Conservation (phyloP, 2,113 vertebrate species). For the Microtus ochrogaster region DNA sequence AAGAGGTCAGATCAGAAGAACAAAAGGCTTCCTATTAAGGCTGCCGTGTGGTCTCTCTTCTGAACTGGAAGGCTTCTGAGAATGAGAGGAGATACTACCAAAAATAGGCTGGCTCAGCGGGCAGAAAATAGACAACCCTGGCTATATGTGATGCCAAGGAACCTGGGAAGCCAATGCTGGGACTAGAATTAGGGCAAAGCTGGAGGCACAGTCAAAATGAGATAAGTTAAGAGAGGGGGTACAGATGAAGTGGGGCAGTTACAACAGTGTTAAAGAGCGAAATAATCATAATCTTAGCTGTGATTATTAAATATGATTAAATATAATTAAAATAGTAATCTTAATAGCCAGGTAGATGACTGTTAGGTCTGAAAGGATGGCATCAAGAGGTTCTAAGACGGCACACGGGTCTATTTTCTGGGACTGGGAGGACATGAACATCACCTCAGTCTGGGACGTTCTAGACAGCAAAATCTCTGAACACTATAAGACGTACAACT, state of each 20-base stretch:
- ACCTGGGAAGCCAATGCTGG: neutral
- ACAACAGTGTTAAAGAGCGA: neutral
- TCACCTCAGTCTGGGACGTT: neutral
- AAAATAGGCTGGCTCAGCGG: neutral
- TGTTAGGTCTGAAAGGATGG: neutral
- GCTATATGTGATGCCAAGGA: neutral
- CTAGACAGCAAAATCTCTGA: neutral
- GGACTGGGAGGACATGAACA: neutral
- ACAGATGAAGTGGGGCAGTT: neutral
- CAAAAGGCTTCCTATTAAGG: neutral
- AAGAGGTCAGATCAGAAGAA: neutral
- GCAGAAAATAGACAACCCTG: neutral
- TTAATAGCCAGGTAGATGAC: neutral
- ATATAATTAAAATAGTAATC: neutral
- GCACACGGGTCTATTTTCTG: neutral
- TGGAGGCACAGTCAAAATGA: neutral
- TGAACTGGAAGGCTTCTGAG: neutral
- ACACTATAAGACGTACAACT: neutral
- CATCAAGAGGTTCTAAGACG: no score
- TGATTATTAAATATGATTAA: neutral
- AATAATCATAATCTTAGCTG: neutral
- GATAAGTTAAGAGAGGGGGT: neutral
- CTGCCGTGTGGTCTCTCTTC: neutral
- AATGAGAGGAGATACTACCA: neutral
- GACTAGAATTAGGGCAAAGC: neutral